Conservation (phyloP, 1,140 invertebrate genomes). For the Tetramorium parvispinum region DNA sequence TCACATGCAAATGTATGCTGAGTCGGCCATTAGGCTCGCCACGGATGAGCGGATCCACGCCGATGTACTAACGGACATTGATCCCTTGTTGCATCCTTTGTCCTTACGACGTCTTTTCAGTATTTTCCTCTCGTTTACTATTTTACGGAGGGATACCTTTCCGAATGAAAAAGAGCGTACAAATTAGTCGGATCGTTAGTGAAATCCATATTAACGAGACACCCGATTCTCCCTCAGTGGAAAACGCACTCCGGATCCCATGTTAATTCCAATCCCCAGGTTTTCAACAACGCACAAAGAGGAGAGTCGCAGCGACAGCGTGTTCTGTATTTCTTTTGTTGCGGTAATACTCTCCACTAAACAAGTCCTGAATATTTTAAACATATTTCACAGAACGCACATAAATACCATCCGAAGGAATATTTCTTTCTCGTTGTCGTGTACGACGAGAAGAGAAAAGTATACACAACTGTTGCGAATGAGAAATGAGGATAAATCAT, state of each 20-base stretch:
- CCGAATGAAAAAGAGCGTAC: slow-evolving; percentile 37
- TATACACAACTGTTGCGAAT: not conserved
- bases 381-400: slow-evolving; percentile 57
- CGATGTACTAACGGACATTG: slow-evolving; percentile 7
- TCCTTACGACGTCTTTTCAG: slow-evolving; percentile 35
- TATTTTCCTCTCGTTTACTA: slow-evolving; percentile 35
- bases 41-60: slow-evolving; percentile 39
- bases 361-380: slow-evolving; percentile 61
- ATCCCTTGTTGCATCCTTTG: slow-evolving; percentile 24
- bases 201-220: slow-evolving; percentile 61
- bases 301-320: slow-evolving; percentile 7
- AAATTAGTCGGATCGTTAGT: slow-evolving; percentile 65
- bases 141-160: slow-evolving; percentile 26
- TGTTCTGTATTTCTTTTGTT: slow-evolving; percentile 53
- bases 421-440: slow-evolving; percentile 23
- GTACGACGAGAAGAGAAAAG: not conserved
- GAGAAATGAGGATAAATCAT: slow-evolving; percentile 35
- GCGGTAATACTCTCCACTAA: slow-evolving; percentile 50
- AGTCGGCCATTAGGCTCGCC: slow-evolving; percentile 57
- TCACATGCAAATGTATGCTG: slow-evolving; percentile 71
- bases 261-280: slow-evolving; percentile 59
- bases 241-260: slow-evolving; percentile 47
- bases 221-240: slow-evolving; percentile 44
- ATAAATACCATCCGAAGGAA: slow-evolving; percentile 36
- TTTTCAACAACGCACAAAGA: slow-evolving; percentile 45